Percentiles rank a stretch among this genome's conserved stretches.
Conservation (phyloP, 1,140 invertebrate genomes). For the Neelides sp. region DNA sequence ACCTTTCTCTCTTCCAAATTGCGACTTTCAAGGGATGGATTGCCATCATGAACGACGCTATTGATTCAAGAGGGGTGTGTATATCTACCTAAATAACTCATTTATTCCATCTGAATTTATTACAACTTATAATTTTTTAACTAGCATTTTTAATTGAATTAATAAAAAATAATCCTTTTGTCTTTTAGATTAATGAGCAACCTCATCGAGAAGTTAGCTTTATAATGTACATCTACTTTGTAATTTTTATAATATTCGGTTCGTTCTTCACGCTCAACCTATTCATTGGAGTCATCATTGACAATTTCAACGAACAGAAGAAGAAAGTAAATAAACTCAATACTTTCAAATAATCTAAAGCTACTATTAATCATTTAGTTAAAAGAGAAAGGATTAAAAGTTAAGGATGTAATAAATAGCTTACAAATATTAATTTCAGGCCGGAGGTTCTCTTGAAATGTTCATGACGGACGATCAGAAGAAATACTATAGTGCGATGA, state of each 20-base stretch:
- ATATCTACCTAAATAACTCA: background rate
- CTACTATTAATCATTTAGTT: background rate
- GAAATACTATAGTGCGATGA: constrained; percentile 99
- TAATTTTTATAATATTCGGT: constrained; percentile 94
- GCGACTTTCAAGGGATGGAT: constrained; percentile 93
- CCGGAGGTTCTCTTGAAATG: constrained; percentile 94
- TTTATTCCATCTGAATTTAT: background rate
- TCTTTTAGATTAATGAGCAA: constrained; percentile 66
- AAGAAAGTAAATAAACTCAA: constrained; percentile 53
- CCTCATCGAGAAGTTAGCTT: constrained; percentile 86
- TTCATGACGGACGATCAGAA: constrained; percentile 99
- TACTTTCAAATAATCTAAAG: background rate
- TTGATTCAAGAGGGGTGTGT: constrained; percentile 79
- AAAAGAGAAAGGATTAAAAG: background rate
- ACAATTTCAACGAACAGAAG: constrained; percentile 98
- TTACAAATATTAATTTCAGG: constrained; percentile 38
- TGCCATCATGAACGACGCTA: constrained; percentile 94
- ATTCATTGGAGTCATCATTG: constrained; percentile 96
- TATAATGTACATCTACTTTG: constrained; percentile 96
- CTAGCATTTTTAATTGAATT: background rate
- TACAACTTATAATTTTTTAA: background rate
- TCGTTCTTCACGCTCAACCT: constrained; percentile 96
- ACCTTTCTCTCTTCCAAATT: constrained; percentile 94
- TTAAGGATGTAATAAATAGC: background rate
- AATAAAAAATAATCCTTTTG: constrained; percentile 16